Conservation (phyloP, 2,797 vertebrate genomes). For the Parauchenoglanis punctatus region DNA sequence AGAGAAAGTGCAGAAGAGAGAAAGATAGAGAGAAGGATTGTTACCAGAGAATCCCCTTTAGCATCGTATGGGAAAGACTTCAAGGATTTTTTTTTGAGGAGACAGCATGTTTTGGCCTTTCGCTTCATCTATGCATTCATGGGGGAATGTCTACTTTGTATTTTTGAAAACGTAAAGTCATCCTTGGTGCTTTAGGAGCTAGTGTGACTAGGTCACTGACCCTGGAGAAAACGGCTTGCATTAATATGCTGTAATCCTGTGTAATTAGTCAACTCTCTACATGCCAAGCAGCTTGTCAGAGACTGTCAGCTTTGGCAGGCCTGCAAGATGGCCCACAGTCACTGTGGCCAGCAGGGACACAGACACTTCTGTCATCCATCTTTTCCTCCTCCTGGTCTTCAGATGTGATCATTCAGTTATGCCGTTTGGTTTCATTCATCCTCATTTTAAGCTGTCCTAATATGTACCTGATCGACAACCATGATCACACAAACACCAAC, state of each 20-base stretch:
- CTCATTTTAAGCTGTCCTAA: background rate
- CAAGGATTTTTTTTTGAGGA: conserved; percentile 60
- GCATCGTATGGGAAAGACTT: conserved; percentile 74
- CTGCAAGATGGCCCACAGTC: conserved; percentile 80
- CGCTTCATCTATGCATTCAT: conserved; percentile 28
- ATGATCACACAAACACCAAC: conserved; percentile 1
- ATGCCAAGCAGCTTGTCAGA: conserved; percentile 91
- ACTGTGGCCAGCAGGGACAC: conserved; percentile 73
- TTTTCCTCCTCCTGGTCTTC: conserved; percentile 36
- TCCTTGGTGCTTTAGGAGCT: conserved; percentile 75
- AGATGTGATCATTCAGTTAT: conserved; percentile 11
- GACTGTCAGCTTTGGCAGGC: conserved; percentile 93
- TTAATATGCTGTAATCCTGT: conserved; percentile 99
- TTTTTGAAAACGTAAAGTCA: conserved; percentile 64
- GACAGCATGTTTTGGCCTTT: conserved; percentile 74
- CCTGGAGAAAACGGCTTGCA: conserved; percentile 98
- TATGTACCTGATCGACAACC: background rate
- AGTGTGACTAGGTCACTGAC: conserved; percentile 90
- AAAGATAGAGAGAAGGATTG: conserved; percentile 62
- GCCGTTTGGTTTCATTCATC: background rate
- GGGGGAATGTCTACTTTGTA: conserved; percentile 23
- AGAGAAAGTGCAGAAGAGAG: background rate
- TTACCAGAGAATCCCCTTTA: conserved; percentile 80
- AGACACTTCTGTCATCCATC: conserved; percentile 43
- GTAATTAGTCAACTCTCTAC: conserved; percentile 99